Conservation (phyloP, 2,888 invertebrate genomes). For the Omphaloscelis lunosa region DNA sequence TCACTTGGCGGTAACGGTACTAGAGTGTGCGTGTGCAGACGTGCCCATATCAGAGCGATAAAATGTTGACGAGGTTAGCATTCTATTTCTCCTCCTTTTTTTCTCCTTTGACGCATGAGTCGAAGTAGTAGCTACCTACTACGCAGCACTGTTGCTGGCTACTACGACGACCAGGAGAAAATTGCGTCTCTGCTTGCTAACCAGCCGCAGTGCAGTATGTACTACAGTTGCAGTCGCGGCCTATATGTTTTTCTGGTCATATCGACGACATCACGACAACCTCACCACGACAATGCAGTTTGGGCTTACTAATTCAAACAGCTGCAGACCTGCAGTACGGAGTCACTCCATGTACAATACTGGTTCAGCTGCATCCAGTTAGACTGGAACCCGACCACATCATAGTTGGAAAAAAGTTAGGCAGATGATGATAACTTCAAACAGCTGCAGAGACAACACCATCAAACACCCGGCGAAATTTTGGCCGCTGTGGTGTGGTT, state of each 20-base stretch:
- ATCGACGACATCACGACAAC: not conserved
- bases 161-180: not conserved
- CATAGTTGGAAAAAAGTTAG: not conserved
- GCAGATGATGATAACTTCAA: not conserved
- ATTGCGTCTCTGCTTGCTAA: not conserved
- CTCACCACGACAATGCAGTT: not conserved
- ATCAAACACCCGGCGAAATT: not conserved
- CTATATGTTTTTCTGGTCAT: not conserved
- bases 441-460: not conserved
- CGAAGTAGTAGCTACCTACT: not conserved
- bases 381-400: not conserved
- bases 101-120: not conserved
- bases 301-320: not conserved
- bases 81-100: not conserved
- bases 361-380: not conserved
- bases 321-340: not conserved
- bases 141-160: not conserved
- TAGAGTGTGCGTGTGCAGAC: conserved; percentile 7
- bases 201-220: not conserved
- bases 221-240: not conserved
- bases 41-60: not conserved
- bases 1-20: conserved; percentile 33
- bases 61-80: not conserved
- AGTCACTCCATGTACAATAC: not conserved
- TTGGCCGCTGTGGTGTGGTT: no score